Percentiles rank a stretch among this genome's conserved stretches.
phyloP scores from a whole-genome alignment of 2,888 invertebrate genomes.

The Parascotia fuliginaria region DNA sequence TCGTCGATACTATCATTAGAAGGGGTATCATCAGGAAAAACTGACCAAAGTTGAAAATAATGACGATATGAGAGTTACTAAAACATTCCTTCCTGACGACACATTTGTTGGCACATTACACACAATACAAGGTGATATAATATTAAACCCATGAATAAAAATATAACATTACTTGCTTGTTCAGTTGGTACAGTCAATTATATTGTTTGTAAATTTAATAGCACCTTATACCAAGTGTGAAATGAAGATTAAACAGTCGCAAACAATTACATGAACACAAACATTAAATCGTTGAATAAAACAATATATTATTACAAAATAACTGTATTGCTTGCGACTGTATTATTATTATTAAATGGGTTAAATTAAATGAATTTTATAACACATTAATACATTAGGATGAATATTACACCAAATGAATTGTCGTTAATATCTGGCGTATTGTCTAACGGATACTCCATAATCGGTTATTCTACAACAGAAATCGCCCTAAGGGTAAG shows the following conservation, averaged over 20 bases:
- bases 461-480: neutral
- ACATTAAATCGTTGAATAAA: no score
- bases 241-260: conserved; percentile 25
- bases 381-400: conserved; percentile 7
- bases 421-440: neutral
- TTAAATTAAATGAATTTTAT: neutral
- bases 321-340: conserved; percentile 14
- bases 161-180: conserved; percentile 8
- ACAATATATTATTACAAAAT: conserved; percentile 2
- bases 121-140: conserved; percentile 7
- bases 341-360: no score
- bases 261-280: conserved; percentile 26
- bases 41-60: neutral
- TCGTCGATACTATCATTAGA: no score
- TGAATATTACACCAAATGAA: neutral
- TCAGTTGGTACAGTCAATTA: conserved; percentile 7
- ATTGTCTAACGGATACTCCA: neutral
- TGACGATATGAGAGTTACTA: neutral
- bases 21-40: no score
- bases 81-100: conserved; percentile 33
- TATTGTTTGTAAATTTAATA: conserved; percentile 1
- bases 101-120: conserved; percentile 16
- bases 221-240: conserved; percentile 15
- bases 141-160: neutral
- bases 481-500: no score